Conservation (phyloP, 2,888 invertebrate genomes). For the Eugnorisma glareosa region DNA sequence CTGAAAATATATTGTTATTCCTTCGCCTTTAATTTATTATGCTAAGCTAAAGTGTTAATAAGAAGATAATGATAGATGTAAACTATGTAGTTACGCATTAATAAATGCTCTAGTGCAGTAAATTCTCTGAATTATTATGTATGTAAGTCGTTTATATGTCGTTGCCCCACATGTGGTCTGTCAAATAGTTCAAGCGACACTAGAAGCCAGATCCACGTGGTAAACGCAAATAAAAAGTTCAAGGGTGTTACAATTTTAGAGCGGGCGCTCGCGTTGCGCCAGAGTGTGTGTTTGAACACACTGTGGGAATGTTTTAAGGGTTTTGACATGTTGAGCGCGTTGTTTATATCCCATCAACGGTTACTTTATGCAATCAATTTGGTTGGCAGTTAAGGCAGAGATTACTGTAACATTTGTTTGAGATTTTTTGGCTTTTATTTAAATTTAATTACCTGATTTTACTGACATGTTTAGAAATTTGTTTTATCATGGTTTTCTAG, state of each 20-base stretch:
- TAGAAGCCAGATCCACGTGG: slow-evolving; percentile 46
- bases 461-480: neutral
- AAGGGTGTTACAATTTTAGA: slow-evolving; percentile 60
- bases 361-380: slow-evolving; percentile 23
- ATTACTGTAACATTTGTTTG: neutral
- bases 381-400: neutral
- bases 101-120: slow-evolving; percentile 5
- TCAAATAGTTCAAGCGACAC: slow-evolving; percentile 36
- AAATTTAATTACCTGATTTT: neutral
- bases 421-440: neutral
- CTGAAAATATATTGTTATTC: neutral
- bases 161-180: slow-evolving; percentile 35
- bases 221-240: slow-evolving; percentile 60
- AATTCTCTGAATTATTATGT: slow-evolving; percentile 16
- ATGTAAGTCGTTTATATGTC: slow-evolving; percentile 1
- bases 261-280: slow-evolving; percentile 52
- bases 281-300: slow-evolving; percentile 46
- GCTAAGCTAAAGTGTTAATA: neutral
- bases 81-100: neutral
- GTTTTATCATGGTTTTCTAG: neutral
- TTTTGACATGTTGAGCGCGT: slow-evolving; percentile 45
- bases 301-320: slow-evolving; percentile 37
- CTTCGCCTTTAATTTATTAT: neutral
- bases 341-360: slow-evolving; percentile 37
- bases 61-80: neutral